Evolutionary conservation across 2,797 vertebrate genomes (phyloP).

Genomic region (Carapus acus): DNA sequence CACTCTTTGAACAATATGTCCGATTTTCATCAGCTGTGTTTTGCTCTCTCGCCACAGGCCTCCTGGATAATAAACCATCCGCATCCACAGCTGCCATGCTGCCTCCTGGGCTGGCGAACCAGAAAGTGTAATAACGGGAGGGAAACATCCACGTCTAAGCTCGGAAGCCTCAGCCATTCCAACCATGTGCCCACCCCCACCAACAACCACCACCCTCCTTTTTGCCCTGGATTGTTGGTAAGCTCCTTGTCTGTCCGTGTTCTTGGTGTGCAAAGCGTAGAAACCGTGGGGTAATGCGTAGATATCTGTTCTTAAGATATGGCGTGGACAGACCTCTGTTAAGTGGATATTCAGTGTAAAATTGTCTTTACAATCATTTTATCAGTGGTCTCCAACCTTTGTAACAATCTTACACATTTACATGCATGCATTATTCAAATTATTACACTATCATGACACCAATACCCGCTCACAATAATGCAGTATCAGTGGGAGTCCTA

Average conservation of each 20-base stretch:
- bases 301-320: constrained; percentile 59
- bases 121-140: constrained; percentile 54
- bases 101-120: constrained; percentile 42
- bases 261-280: constrained; percentile 38
- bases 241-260: constrained; percentile 52
- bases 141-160: constrained; percentile 46
- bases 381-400: too few relatives aligned
- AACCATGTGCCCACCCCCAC: constrained; percentile 11
- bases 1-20: constrained; percentile 35
- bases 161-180: too few relatives aligned
- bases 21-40: constrained; percentile 44
- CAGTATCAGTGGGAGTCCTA: too few relatives aligned
- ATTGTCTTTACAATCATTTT: constrained; percentile 46
- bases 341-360: constrained; percentile 54
- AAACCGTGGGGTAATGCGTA: constrained; percentile 28
- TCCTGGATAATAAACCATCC: constrained; percentile 39
- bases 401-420: too few relatives aligned
- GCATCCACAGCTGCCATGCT: constrained; percentile 39
- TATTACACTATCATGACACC: too few relatives aligned
- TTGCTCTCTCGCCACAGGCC: constrained; percentile 38
- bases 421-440: too few relatives aligned
- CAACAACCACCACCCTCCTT: constrained; percentile 22
- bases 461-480: too few relatives aligned
- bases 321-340: constrained; percentile 42
- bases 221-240: constrained; percentile 62